Evolutionary conservation across 2,797 vertebrate species (phyloP).

Genomic region (Loris lydekkerianus): DNA sequence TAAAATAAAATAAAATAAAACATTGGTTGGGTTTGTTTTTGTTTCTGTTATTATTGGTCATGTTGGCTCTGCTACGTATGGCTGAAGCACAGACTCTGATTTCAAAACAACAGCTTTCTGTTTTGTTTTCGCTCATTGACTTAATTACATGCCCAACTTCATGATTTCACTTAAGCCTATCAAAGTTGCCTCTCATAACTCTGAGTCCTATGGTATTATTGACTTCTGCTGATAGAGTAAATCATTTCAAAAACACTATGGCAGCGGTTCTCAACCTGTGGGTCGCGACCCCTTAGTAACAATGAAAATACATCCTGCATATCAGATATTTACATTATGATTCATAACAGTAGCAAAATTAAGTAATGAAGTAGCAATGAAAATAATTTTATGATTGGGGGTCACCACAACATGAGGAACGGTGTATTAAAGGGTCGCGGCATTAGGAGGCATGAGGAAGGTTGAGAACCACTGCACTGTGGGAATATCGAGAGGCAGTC

Average conservation of each 20-base stretch:
- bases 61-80: rapidly evolving
- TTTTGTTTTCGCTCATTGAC: not conserved
- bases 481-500: not conserved
- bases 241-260: not conserved
- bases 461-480: too few relatives aligned
- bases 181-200: not conserved
- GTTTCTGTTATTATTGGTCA: not conserved
- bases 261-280: too few relatives aligned
- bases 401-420: too few relatives aligned
- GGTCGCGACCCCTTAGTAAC: too few relatives aligned
- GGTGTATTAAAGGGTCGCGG: too few relatives aligned
- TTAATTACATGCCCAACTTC: not conserved
- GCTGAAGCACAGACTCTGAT: not conserved
- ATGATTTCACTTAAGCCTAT: not conserved
- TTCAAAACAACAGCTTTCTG: not conserved
- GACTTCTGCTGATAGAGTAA: not conserved
- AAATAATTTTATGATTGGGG: too few relatives aligned
- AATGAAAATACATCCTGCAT: too few relatives aligned
- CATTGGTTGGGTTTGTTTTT: not conserved
- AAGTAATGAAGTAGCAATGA: too few relatives aligned
- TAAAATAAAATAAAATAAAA: too few relatives aligned
- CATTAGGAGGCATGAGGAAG: too few relatives aligned
- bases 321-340: too few relatives aligned
- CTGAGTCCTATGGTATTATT: not conserved
- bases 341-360: too few relatives aligned